Evolutionary conservation across 2,888 invertebrate genomes (phyloP).

Genomic region (Pristionchus mayeri): DNA sequence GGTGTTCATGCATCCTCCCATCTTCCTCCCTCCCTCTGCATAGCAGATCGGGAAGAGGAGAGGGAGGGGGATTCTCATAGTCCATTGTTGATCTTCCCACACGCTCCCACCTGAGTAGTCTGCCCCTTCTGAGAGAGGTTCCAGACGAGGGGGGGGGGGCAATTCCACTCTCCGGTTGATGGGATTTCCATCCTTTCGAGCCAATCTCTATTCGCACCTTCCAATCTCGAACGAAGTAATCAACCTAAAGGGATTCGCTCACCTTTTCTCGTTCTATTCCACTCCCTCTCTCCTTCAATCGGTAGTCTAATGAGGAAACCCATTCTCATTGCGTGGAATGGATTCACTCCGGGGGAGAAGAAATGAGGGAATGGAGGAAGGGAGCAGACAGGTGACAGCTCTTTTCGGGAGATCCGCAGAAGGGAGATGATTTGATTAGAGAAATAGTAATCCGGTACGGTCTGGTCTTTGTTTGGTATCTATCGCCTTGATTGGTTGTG

Average conservation of each 20-base stretch:
- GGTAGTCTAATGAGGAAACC: constrained; percentile 40
- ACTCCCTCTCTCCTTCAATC: constrained; percentile 13
- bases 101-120: constrained; percentile 37
- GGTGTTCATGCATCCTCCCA: constrained; percentile 39
- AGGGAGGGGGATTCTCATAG: background rate
- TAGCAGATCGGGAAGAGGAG: background rate
- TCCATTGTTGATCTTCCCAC: constrained; percentile 33
- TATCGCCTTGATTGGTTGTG: constrained; percentile 28
- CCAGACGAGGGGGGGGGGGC: background rate
- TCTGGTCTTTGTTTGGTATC: constrained; percentile 9
- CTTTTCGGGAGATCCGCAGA: background rate
- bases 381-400: constrained; percentile 27
- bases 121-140: background rate
- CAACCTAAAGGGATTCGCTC: constrained; percentile 38
- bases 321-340: constrained; percentile 39
- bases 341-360: constrained; percentile 40
- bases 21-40: constrained; percentile 1
- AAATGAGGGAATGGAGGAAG: constrained; percentile 34
- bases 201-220: background rate
- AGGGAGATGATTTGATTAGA: background rate
- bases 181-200: background rate
- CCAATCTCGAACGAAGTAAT: constrained; percentile 25
- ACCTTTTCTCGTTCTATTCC: background rate
- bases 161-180: background rate
- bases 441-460: background rate